These are phyloP conservation scores for Sebastes hubbsi DNA, from an alignment of 2,797 vertebrate species.

Conservation along the genomic window DNA sequence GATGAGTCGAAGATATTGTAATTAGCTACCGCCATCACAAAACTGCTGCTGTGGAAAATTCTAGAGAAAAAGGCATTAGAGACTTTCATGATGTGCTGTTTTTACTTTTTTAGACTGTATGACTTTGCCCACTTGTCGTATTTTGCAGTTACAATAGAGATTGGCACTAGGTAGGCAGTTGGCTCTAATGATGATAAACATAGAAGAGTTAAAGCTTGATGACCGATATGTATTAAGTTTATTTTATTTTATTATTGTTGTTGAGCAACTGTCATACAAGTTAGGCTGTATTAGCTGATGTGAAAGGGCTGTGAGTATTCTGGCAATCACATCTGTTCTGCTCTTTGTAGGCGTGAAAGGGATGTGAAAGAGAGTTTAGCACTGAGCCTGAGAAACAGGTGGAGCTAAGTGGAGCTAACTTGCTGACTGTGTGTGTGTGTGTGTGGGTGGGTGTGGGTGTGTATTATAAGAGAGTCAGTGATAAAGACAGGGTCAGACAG, in stretches of 20 bases:
- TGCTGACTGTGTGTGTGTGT: background rate
- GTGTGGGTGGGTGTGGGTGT: background rate
- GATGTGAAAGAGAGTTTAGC: slow-evolving; percentile 25
- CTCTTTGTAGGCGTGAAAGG: slow-evolving; percentile 8
- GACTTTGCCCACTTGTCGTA: slow-evolving; percentile 2
- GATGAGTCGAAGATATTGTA: slow-evolving; percentile 50
- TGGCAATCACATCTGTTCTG: slow-evolving; percentile 18
- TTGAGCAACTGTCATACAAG: background rate
- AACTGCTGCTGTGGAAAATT: slow-evolving; percentile 38
- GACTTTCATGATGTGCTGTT: slow-evolving; percentile 17
- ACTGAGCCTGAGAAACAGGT: slow-evolving; percentile 33
- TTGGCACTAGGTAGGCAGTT: background rate
- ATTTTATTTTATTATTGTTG: background rate
- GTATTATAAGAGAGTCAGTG: background rate
- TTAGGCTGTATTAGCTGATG: background rate
- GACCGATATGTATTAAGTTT: background rate
- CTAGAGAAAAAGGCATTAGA: slow-evolving; percentile 20
- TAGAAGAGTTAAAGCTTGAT: background rate
- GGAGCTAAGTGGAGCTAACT: slow-evolving; percentile 30
- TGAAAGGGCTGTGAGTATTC: slow-evolving; percentile 1
- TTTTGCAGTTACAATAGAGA: too few species aligned
- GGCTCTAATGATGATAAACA: background rate
- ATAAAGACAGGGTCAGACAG: background rate
- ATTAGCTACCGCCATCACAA: slow-evolving; percentile 50
- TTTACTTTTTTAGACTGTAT: background rate